Percentiles rank a stretch among this genome's conserved stretches.
Evolutionary conservation across 35 echinoderm and acorn worm species (phyloP).

Genomic region (Acanthaster planci): DNA sequence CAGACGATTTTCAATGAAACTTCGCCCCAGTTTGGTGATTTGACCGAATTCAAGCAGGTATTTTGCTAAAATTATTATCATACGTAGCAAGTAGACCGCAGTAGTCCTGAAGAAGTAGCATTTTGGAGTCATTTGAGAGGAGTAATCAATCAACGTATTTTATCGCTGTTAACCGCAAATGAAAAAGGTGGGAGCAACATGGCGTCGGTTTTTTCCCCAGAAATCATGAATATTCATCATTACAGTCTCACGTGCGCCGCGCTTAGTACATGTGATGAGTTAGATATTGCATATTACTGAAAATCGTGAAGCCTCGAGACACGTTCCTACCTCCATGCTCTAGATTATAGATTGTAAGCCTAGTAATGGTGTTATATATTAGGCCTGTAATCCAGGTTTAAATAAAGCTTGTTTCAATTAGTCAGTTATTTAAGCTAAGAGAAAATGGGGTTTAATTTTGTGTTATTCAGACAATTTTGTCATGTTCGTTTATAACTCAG

Average conservation of each 20-base stretch:
- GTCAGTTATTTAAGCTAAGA: no score
- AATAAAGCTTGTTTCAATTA: no score
- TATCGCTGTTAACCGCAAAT: slow-evolving; percentile 11
- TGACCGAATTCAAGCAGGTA: neutral
- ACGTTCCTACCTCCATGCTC: no score
- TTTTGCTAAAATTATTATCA: neutral
- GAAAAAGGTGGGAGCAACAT: slow-evolving; percentile 18
- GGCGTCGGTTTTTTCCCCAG: slow-evolving; percentile 3
- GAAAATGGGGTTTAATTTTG: no score
- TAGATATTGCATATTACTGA: no score
- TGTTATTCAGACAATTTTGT: no score
- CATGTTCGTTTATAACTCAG: no score
- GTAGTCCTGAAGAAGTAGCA: neutral
- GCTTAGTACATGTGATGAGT: no score
- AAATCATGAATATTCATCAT: slow-evolving; percentile 18
- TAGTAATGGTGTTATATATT: no score
- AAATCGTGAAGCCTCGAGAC: no score
- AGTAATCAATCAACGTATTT: neutral
- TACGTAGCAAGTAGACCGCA: neutral
- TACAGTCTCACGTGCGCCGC: neutral
- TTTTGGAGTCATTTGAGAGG: neutral
- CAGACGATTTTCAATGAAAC: neutral
- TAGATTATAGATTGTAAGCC: no score
- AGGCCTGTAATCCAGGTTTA: no score
- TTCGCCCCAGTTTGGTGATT: neutral